Base-by-base conservation (phyloP, 1,140 invertebrate genomes). In the Lucilia sericata region DNA sequence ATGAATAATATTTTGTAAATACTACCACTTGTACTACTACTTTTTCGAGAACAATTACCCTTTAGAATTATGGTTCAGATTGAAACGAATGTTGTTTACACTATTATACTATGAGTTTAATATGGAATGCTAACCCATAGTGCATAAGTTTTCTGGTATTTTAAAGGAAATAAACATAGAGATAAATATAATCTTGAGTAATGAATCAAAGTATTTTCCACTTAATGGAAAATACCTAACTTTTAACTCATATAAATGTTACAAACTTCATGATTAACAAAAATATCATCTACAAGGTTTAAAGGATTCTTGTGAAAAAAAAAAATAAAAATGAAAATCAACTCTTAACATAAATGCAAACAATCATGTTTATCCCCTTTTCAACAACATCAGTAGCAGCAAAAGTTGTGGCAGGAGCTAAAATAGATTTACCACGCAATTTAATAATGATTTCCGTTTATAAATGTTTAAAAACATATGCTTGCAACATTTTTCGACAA, bases 391-490 rank as follows among this genome's bases (percentile, higher is more conserved):
- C 51, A 60, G 13, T 12, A 60, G 51, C 51, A 60, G 13, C 5
- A 60, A n/a, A 7, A 60, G 0, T 7, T n/a, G 13, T 60, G 55
- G 55, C 65, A 70, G 21, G n/a, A 70, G 65, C 65, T 70, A 25
- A 70, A 70, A 70, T 70, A 70, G 65, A 70, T 70, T 70, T 70
- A 70, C 65, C 65, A 70, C 65, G 65, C 65, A 70, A 70, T 70
- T 70, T 70, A 70, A 70, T 70, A 25, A 70, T 70, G 65, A 70
- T 70, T 70, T 70, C 65, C 65, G 65, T 70, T 70, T 70, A 70
- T 70, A 70, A 70, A 70, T 21, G 65, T 70, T 70, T 70, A 25
- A 70, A 70, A 70, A 70, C 65, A 70, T 70, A 70, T 70, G 65
- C 65, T 70, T 10, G 65, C 65, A 70, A 70, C 65, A 21, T 25